Conservation (phyloP, 2,888 invertebrate genomes). For the Sussaba pulchella region DNA sequence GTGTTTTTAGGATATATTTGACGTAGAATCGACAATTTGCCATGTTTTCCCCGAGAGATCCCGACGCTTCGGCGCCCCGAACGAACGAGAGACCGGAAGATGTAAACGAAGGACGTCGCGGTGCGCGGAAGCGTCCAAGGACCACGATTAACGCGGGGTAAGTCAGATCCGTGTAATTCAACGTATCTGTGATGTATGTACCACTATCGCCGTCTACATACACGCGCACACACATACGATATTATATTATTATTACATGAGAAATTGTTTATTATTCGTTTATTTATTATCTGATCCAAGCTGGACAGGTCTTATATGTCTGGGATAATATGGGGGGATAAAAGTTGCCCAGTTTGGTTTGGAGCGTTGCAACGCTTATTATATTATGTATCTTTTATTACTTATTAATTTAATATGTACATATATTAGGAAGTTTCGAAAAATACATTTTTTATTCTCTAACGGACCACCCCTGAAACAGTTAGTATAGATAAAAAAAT, state of each 20-base stretch:
- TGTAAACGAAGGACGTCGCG: slow-evolving; percentile 54
- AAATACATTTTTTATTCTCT: too few species aligned
- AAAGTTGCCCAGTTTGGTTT: too few species aligned
- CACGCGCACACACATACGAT: too few species aligned
- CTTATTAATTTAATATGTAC: background rate
- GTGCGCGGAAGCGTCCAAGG: slow-evolving; percentile 64
- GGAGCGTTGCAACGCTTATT: too few species aligned
- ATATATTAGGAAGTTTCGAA: background rate
- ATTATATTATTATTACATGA: too few species aligned
- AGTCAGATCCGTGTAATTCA: slow-evolving; percentile 62
- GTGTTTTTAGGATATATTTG: slow-evolving; percentile 27
- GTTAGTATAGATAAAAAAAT: too few species aligned
- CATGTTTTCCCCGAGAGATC: slow-evolving; percentile 53
- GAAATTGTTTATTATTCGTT: too few species aligned
- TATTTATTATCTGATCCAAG: too few species aligned
- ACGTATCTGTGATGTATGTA: slow-evolving; percentile 55
- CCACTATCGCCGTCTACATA: slow-evolving; percentile 1
- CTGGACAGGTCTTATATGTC: too few species aligned
- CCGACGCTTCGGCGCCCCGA: slow-evolving; percentile 29
- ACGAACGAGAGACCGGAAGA: slow-evolving; percentile 59
- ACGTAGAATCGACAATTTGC: slow-evolving; percentile 45
- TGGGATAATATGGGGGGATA: too few species aligned
- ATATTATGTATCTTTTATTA: background rate
- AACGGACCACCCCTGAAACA: too few species aligned
- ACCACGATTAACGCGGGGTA: slow-evolving; percentile 61